These are phyloP conservation scores for Carterocephalus palaemon DNA, from an alignment of 2,888 invertebrate species.

Conservation along the genomic window DNA sequence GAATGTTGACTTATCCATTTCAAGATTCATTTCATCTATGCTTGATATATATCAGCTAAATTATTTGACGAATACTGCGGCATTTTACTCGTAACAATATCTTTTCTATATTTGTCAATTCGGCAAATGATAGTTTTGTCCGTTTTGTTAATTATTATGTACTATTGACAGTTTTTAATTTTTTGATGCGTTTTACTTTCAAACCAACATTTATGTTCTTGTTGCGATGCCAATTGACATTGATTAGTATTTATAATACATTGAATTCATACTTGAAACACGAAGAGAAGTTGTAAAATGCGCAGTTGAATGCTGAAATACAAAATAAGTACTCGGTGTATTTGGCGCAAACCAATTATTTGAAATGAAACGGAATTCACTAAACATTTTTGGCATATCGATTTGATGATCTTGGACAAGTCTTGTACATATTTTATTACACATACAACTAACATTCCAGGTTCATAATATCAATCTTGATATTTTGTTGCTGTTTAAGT, in stretches of 20 bases:
- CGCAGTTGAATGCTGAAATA: slow-evolving; percentile 13
- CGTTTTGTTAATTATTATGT: too few species aligned
- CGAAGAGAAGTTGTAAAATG: slow-evolving; percentile 14
- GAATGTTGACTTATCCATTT: slow-evolving; percentile 1
- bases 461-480: slow-evolving; percentile 2
- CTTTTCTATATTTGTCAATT: background rate
- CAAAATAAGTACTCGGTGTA: slow-evolving; percentile 7
- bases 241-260: slow-evolving; percentile 8
- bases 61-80: too few species aligned
- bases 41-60: too few species aligned
- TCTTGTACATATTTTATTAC: slow-evolving; percentile 1
- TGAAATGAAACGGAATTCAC: slow-evolving; percentile 19
- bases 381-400: slow-evolving; percentile 27
- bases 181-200: slow-evolving; percentile 3
- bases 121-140: too few species aligned
- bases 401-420: slow-evolving; percentile 10
- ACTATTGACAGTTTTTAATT: too few species aligned
- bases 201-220: too few species aligned
- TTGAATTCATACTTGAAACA: slow-evolving; percentile 12
- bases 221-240: too few species aligned
- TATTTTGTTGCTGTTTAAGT: slow-evolving; percentile 7
- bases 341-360: slow-evolving; percentile 25
- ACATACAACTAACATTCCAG: too few species aligned
- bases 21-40: too few species aligned
- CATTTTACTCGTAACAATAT: too few species aligned